These are phyloP conservation scores for Candoia aspera DNA, from an alignment of 2,113 vertebrate genomes.

Conservation along the genomic window DNA sequence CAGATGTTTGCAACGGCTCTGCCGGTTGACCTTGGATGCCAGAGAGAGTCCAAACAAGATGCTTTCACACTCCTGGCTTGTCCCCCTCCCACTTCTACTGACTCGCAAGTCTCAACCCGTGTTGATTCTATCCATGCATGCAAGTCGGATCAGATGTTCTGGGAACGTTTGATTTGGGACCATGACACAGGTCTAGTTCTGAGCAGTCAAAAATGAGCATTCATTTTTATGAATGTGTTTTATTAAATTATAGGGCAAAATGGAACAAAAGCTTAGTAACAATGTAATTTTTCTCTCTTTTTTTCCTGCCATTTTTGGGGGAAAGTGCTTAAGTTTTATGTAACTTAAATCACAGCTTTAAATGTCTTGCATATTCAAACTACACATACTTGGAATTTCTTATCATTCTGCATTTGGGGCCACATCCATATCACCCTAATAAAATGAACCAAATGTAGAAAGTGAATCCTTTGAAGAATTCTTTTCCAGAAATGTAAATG, in stretches of 20 bases:
- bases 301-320: too few species aligned
- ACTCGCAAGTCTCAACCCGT: too few species aligned
- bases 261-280: conserved; percentile 2
- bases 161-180: too few species aligned
- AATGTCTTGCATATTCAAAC: conserved; percentile 8
- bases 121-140: too few species aligned
- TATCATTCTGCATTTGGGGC: background rate
- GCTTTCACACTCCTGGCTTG: too few species aligned
- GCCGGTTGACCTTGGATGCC: too few species aligned
- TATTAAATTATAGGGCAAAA: conserved; percentile 3
- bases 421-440: background rate
- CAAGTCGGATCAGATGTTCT: too few species aligned
- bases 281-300: background rate
- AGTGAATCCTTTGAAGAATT: background rate
- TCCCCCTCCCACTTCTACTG: too few species aligned
- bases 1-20: too few species aligned
- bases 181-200: background rate
- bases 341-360: background rate
- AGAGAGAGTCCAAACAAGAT: too few species aligned
- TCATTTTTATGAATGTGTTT: conserved; percentile 7
- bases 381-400: background rate
- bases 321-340: background rate
- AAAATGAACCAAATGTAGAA: background rate
- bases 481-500: too few species aligned
- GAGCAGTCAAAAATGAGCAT: background rate